Percentiles rank a stretch among this genome's conserved stretches.
Conservation (phyloP, 2,888 invertebrate species). For the Zygaena filipendulae region DNA sequence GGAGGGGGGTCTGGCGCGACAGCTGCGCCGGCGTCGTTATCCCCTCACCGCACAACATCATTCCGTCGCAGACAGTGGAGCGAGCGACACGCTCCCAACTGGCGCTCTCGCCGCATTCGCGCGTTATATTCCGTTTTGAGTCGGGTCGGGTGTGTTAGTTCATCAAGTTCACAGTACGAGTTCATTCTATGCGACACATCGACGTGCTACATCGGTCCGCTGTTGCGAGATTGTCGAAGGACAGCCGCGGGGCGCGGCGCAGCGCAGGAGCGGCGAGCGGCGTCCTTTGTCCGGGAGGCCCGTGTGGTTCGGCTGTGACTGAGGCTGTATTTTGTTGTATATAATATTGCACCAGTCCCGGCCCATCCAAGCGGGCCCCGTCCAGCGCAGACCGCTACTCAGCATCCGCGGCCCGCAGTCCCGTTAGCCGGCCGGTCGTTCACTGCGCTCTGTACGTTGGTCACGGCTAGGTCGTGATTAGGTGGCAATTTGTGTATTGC, state of each 20-base stretch:
- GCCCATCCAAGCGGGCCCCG: conserved; percentile 66
- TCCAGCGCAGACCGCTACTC: conserved; percentile 59
- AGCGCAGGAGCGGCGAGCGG: conserved; percentile 39
- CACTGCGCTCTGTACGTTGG: conserved; percentile 63
- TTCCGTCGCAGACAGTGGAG: conserved; percentile 39
- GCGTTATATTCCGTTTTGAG: conserved; percentile 37
- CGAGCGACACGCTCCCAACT: conserved; percentile 26
- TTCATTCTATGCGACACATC: conserved; percentile 8
- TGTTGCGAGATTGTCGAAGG: conserved; percentile 1
- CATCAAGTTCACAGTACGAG: conserved; percentile 15
- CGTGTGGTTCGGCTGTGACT: conserved; percentile 64
- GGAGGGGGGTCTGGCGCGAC: conserved; percentile 43
- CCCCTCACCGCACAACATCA: conserved; percentile 40
- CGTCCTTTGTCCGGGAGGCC: conserved; percentile 56
- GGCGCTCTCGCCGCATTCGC: conserved; percentile 26
- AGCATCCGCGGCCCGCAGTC: conserved; percentile 63
- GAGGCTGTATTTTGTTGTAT: conserved; percentile 62
- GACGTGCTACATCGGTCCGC: too few relatives aligned
- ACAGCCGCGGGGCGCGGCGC: conserved; percentile 25
- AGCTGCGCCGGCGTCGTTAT: conserved; percentile 57
- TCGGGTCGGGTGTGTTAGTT: conserved; percentile 21
- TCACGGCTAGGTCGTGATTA: conserved; percentile 66
- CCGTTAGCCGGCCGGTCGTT: conserved; percentile 61
- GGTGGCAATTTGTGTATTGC: conserved; percentile 64
- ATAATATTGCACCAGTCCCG: conserved; percentile 70